Evolutionary conservation across 1,140 invertebrate genomes (phyloP).

Genomic region (Steinernema feltiae): DNA sequence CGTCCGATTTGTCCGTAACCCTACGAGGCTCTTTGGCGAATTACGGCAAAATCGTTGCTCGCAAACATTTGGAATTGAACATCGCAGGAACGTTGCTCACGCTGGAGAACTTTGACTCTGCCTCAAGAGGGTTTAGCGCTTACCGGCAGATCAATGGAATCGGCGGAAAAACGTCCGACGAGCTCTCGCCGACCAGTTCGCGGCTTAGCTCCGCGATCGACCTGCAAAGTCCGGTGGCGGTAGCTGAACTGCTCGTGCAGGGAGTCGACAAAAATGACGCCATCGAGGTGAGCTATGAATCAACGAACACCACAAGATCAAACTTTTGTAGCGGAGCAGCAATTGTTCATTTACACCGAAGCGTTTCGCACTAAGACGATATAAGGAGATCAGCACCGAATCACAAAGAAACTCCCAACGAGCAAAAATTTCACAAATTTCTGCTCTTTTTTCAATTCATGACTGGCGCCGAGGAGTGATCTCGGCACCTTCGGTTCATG

Average conservation of each 20-base stretch:
- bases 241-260: not conserved
- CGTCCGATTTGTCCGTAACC: not conserved
- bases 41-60: not conserved
- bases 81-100: not conserved
- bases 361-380: not conserved
- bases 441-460: not conserved
- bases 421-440: not conserved
- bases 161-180: not conserved
- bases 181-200: not conserved
- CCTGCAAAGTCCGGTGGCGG: not conserved
- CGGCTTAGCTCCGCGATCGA: not conserved
- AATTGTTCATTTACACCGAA: not conserved
- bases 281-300: not conserved
- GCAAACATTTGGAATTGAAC: not conserved
- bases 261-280: slow-evolving; percentile 1
- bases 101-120: not conserved
- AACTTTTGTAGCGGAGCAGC: not conserved
- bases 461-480: not conserved
- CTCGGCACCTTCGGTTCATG: not conserved
- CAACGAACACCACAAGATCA: no score
- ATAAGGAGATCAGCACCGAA: not conserved
- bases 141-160: slow-evolving; percentile 5
- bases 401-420: not conserved
- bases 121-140: slow-evolving; percentile 1
- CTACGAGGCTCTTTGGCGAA: not conserved